Conservation (phyloP, 64 coral and sea anemone species). For the Montipora efflorescens region DNA sequence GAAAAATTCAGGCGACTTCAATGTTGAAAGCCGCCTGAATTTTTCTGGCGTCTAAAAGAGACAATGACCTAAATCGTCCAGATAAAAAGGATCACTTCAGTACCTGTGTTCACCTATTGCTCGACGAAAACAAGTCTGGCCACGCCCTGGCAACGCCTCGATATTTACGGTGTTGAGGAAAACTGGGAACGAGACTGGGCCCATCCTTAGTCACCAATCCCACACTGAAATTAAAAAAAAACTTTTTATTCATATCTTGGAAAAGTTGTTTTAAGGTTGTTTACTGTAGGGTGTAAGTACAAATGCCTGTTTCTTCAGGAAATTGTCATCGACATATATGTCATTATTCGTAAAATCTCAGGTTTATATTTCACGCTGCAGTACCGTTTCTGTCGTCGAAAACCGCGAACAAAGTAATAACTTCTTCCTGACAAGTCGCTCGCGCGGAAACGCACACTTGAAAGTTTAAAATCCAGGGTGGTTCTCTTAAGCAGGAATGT, state of each 20-base stretch:
- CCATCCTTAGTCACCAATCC: background rate
- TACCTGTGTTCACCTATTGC: too few species aligned
- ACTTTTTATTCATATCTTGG: background rate
- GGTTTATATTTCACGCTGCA: background rate
- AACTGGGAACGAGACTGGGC: background rate
- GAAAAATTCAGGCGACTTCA: too few species aligned
- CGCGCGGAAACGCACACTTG: background rate
- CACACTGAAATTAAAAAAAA: background rate
- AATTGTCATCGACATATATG: background rate
- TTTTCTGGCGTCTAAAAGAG: too few species aligned
- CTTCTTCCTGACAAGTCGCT: background rate
- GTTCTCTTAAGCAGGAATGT: slow-evolving; percentile 17
- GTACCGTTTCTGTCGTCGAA: background rate
- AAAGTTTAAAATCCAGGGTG: background rate
- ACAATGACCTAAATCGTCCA: too few species aligned
- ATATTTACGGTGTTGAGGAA: background rate
- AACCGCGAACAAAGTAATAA: background rate
- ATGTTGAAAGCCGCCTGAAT: too few species aligned
- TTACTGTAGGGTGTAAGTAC: slow-evolving; percentile 15
- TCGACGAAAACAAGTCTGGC: too few species aligned
- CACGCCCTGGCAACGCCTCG: too few species aligned
- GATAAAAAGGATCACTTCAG: too few species aligned
- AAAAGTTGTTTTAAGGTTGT: slow-evolving; percentile 1
- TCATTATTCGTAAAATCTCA: background rate
- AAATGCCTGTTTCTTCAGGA: background rate